Percentiles rank a stretch among this genome's conserved stretches.
These are phyloP conservation scores for Scotopteryx bipunctaria DNA, from an alignment of 2,888 invertebrate genomes.

Conservation along the genomic window DNA sequence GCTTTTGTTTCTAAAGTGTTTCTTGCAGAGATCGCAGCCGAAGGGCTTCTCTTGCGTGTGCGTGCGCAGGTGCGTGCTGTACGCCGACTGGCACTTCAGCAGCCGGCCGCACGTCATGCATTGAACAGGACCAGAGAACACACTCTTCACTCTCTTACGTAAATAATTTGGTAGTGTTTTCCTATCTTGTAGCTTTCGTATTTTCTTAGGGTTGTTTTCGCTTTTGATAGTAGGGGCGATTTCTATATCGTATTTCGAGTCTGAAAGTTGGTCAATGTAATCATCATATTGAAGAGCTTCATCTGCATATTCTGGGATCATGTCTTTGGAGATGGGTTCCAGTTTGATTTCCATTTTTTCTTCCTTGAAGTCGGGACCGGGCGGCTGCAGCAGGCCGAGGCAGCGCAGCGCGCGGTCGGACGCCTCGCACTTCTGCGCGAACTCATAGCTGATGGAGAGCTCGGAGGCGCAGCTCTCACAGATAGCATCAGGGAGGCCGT, in stretches of 20 bases:
- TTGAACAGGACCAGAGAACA: constrained; percentile 29
- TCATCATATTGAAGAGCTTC: constrained; percentile 4
- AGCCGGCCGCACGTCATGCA: constrained; percentile 30
- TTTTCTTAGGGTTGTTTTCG: constrained; percentile 2
- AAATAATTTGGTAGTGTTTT: constrained; percentile 20
- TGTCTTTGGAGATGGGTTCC: constrained; percentile 32
- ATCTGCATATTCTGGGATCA: not conserved
- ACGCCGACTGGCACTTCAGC: constrained; percentile 28
- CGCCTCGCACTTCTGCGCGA: constrained; percentile 43
- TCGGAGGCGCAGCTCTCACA: constrained; percentile 63
- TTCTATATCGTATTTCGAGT: constrained; percentile 9
- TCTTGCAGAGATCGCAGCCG: constrained; percentile 32
- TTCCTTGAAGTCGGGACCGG: constrained; percentile 11
- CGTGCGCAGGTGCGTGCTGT: constrained; percentile 29
- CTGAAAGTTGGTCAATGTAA: constrained; percentile 2
- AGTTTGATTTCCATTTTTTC: constrained; percentile 42
- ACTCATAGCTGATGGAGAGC: constrained; percentile 58
- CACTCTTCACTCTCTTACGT: constrained; percentile 25
- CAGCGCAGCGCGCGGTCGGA: constrained; percentile 48
- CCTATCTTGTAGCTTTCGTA: constrained; percentile 1
- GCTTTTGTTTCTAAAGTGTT: constrained; percentile 26
- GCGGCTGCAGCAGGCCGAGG: constrained; percentile 37
- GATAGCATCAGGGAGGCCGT: constrained; percentile 65
- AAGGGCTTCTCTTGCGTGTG: constrained; percentile 37
- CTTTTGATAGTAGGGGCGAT: not conserved